Conservation (phyloP, 2,888 invertebrate species). For the Tyria jacobaeae region DNA sequence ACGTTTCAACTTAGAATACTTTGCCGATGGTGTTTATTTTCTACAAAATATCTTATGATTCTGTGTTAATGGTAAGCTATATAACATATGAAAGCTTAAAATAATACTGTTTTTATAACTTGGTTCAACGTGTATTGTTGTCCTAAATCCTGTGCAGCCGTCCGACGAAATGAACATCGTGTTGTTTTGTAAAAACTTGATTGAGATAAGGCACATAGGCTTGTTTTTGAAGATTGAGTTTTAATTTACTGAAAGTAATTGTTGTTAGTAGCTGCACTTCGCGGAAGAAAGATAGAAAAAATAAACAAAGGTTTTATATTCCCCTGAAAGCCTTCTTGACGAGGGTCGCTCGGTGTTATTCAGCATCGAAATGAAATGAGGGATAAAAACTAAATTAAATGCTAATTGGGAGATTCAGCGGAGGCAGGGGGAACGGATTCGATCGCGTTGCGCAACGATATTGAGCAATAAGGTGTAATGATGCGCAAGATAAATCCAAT, state of each 20-base stretch:
- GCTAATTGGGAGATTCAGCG: constrained; percentile 78
- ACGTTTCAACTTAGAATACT: constrained; percentile 60
- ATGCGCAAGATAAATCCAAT: constrained; percentile 65
- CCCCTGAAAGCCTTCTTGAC: constrained; percentile 74
- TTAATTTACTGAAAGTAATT: constrained; percentile 73
- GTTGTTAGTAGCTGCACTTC: constrained; percentile 70
- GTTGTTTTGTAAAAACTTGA: constrained; percentile 30
- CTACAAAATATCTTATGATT: constrained; percentile 42
- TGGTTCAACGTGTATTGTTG: constrained; percentile 29
- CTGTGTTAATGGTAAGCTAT: constrained; percentile 32
- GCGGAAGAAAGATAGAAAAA: constrained; percentile 70
- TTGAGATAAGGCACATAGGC: constrained; percentile 67
- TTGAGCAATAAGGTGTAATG: constrained; percentile 69
- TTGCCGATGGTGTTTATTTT: constrained; percentile 53
- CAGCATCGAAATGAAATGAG: constrained; percentile 77
- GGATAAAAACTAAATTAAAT: constrained; percentile 82
- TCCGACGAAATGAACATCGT: constrained; percentile 34
- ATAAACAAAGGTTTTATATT: constrained; percentile 77
- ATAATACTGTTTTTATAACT: constrained; percentile 37
- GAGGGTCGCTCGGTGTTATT: constrained; percentile 76
- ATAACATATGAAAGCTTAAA: constrained; percentile 30
- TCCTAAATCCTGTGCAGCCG: constrained; percentile 37
- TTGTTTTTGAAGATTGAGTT: constrained; percentile 69
- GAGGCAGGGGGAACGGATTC: constrained; percentile 58
- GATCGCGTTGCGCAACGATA: constrained; percentile 61